Conservation (phyloP, 1,140 invertebrate genomes). For the Nautilus pompilius region DNA sequence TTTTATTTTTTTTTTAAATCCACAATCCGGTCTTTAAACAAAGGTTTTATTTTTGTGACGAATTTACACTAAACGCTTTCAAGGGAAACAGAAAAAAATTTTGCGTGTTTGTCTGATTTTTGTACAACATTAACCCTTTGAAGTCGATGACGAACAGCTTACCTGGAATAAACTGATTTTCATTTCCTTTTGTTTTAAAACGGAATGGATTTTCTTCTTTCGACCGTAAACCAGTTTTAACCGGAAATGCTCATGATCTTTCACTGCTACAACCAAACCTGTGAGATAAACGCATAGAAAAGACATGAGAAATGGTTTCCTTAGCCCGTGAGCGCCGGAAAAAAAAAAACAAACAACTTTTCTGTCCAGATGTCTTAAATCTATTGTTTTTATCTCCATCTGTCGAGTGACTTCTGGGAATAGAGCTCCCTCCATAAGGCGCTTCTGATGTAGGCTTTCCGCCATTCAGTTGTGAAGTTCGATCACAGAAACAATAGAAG, state of each 20-base stretch:
- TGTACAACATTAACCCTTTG: neutral
- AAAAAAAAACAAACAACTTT: too few relatives aligned
- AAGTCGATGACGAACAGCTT: neutral
- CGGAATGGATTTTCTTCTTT: conserved; percentile 29
- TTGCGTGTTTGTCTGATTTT: neutral
- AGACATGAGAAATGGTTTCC: too few relatives aligned
- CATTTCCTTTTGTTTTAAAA: conserved; percentile 3
- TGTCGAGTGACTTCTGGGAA: neutral
- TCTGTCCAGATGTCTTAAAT: neutral
- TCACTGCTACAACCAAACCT: conserved; percentile 47
- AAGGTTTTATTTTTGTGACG: neutral
- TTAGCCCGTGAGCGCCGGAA: too few relatives aligned
- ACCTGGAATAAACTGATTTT: neutral
- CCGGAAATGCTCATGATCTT: conserved; percentile 46
- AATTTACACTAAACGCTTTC: neutral
- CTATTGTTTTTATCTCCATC: neutral
- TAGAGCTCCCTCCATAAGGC: too few relatives aligned
- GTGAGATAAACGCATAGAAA: neutral
- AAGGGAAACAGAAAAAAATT: neutral
- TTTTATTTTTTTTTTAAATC: neutral
- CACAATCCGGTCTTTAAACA: neutral
- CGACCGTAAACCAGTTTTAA: conserved; percentile 42
- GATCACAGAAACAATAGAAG: too few relatives aligned
- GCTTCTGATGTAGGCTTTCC: too few relatives aligned
- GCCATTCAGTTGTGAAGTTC: too few relatives aligned